These are phyloP conservation scores for Nothocercus julius DNA, from an alignment of 2,113 vertebrate species.

Conservation along the genomic window DNA sequence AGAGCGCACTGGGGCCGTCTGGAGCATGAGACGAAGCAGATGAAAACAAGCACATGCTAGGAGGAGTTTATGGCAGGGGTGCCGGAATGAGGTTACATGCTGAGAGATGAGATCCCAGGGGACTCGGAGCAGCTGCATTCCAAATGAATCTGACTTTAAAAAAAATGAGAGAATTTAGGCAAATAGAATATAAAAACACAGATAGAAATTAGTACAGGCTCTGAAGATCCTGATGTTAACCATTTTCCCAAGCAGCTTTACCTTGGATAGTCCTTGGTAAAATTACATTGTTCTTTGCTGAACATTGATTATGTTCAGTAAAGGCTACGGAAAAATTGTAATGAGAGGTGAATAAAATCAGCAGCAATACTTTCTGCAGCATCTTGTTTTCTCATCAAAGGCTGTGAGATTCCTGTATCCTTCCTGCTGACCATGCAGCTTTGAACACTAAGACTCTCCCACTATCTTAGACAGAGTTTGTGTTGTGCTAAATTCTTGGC, in stretches of 20 bases:
- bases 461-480: not conserved
- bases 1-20: not conserved
- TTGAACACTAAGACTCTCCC: accelerated
- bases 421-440: not conserved
- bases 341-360: no score
- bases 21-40: not conserved
- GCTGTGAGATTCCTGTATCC: not conserved
- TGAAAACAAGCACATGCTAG: not conserved
- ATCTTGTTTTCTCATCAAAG: not conserved
- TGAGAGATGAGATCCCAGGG: conserved; percentile 22
- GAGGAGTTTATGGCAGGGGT: not conserved
- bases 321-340: accelerated
- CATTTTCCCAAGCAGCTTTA: not conserved
- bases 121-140: conserved; percentile 33
- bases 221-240: not conserved
- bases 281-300: not conserved
- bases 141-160: not conserved
- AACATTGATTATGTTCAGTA: not conserved
- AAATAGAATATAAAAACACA: not conserved
- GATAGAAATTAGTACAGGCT: not conserved
- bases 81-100: not conserved
- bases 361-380: not conserved
- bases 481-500: not conserved
- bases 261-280: not conserved
- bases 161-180: conserved; percentile 15